Percentiles rank a stretch among this genome's conserved stretches.
Evolutionary conservation across 2,888 invertebrate species (phyloP).

Genomic region (Lasius platythorax): DNA sequence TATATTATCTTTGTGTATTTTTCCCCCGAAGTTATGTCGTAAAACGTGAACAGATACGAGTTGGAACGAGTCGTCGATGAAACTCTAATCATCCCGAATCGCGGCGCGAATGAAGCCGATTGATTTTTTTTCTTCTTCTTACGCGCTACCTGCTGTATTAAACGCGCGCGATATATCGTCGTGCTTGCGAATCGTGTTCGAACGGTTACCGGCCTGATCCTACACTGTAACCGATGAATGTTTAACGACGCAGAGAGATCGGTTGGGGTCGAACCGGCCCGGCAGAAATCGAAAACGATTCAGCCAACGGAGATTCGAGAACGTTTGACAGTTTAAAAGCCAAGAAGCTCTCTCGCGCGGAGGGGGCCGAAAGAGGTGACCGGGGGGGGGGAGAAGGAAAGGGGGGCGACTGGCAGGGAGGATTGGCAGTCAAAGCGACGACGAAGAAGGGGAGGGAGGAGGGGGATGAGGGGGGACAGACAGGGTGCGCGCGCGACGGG

Average conservation of each 20-base stretch:
- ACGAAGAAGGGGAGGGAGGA: conserved; percentile 20
- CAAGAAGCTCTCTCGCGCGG: conserved; percentile 76
- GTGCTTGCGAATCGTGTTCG: conserved; percentile 77
- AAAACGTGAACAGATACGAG: background rate
- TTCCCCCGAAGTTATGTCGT: background rate
- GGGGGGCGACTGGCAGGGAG: conserved; percentile 51
- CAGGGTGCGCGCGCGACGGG: conserved; percentile 63
- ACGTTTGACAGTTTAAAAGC: conserved; percentile 86
- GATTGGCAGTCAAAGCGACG: conserved; percentile 70
- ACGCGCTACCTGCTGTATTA: background rate
- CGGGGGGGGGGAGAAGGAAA: conserved; percentile 44
- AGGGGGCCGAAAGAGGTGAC: conserved; percentile 65
- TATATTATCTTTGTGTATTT: background rate
- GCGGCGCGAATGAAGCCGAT: background rate
- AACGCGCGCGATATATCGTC: conserved; percentile 50
- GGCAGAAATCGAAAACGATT: conserved; percentile 65
- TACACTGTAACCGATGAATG: conserved; percentile 83
- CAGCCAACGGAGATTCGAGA: conserved; percentile 74
- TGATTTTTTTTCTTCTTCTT: conserved; percentile 21
- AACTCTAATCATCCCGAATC: conserved; percentile 2
- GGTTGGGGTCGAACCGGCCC: conserved; percentile 62
- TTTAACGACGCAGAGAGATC: conserved; percentile 79
- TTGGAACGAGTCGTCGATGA: background rate
- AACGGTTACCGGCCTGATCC: conserved; percentile 82
- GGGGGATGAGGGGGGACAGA: background rate